Percentiles rank a stretch among this genome's conserved stretches.
These are phyloP conservation scores for Hucho hucho DNA, from an alignment of 2,113 vertebrate species.

Conservation along the genomic window DNA sequence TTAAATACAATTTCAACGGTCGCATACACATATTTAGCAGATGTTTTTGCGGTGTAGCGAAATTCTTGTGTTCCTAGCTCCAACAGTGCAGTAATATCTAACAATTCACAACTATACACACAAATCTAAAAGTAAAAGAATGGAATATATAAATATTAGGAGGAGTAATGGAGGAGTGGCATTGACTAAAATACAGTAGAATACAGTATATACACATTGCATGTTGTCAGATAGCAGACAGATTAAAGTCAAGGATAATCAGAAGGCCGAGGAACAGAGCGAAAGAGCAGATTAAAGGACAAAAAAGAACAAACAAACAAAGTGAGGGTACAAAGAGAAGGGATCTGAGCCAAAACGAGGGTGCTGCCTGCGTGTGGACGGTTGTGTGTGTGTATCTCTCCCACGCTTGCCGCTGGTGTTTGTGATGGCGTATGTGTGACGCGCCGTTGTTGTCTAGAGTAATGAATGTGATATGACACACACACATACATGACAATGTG, in stretches of 20 bases:
- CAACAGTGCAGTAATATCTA: too few relatives aligned
- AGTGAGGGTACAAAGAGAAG: constrained; percentile 9
- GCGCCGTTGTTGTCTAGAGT: constrained; percentile 26
- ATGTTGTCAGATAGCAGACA: constrained; percentile 20
- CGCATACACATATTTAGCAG: too few relatives aligned
- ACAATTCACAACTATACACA: too few relatives aligned
- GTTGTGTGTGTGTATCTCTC: too few relatives aligned
- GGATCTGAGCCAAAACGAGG: not conserved
- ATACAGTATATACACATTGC: not conserved
- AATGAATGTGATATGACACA: constrained; percentile 11
- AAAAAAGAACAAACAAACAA: constrained; percentile 29
- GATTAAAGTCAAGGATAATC: constrained; percentile 43
- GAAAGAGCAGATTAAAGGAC: constrained; percentile 47
- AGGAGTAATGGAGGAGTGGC: too few relatives aligned
- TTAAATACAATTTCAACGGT: too few relatives aligned
- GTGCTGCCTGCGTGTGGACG: not conserved
- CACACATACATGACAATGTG: constrained; percentile 20
- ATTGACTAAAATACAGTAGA: too few relatives aligned
- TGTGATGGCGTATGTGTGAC: constrained; percentile 13
- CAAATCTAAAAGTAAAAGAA: too few relatives aligned
- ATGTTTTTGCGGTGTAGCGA: too few relatives aligned
- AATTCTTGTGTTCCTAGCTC: too few relatives aligned
- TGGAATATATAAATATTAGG: too few relatives aligned
- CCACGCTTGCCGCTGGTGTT: not conserved
- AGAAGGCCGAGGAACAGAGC: constrained; percentile 16